Conservation (phyloP, 1,140 invertebrate species). For the Xylocopa sonorina region DNA sequence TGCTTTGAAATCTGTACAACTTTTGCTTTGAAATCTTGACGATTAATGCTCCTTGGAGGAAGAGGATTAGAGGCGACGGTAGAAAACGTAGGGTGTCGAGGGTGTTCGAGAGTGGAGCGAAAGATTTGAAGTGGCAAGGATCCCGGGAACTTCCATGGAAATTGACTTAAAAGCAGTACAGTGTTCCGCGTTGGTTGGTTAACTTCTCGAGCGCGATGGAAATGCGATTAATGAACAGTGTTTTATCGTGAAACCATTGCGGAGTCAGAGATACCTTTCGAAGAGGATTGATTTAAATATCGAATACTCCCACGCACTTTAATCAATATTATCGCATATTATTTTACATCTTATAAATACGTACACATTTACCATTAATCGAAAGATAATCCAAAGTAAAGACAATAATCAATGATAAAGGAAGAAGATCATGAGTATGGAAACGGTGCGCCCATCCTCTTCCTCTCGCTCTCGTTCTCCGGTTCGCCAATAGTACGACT, state of each 20-base stretch:
- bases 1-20: background rate
- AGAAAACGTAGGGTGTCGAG: slow-evolving; percentile 5
- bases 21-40: background rate
- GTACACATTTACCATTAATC: too few relatives aligned
- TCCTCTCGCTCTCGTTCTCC: background rate
- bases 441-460: background rate
- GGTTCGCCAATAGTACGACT: slow-evolving; percentile 40
- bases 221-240: background rate
- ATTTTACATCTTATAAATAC: too few relatives aligned
- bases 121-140: background rate
- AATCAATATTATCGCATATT: too few relatives aligned
- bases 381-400: background rate
- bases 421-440: background rate
- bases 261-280: too few relatives aligned
- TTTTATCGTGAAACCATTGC: background rate
- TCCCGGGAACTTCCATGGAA: background rate
- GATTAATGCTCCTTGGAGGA: background rate
- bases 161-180: slow-evolving; percentile 13
- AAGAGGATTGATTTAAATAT: background rate
- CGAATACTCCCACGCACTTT: too few relatives aligned
- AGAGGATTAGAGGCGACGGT: background rate
- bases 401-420: background rate
- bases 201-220: background rate
- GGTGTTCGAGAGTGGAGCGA: background rate
- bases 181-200: background rate